Base-by-base conservation (phyloP, 2,113 vertebrate species). In the Pelobates fuscus region DNA sequence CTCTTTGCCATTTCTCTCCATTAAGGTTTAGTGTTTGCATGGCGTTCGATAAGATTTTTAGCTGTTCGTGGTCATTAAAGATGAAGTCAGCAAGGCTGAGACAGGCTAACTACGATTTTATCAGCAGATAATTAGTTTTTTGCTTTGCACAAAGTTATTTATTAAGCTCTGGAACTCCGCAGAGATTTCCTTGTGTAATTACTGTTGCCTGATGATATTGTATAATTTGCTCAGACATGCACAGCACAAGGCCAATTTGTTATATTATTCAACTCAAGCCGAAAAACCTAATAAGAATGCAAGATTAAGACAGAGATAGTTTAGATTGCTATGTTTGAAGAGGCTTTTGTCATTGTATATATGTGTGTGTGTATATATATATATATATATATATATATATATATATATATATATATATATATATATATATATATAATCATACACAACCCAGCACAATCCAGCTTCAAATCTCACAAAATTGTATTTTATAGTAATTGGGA, bases 51-150 rank as follows among this genome's bases (percentile, higher is more conserved):
- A 67, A 69, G 55, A 73, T 79, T 43, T 62, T 58, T 44, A 25
- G 44, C 62, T 18, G 44, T 30, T 77, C 18, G 43, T 29, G 58
- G 68, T 69, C 75, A 71, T 77, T 79, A 78, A 68, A 46, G 73
- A 79, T 58, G 57, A 58, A 73, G 68, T 81, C 77, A 79, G 68
- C 69, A 77, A 76, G 72, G 72, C 77, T 49, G 46, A 62, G 58
- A 32, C 60, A 30, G 37, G 44, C 77, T 71, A 65, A 72, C 71
- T 59, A 72, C 70, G 61, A 75, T 70, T 78, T 78, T 77, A 75
- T 79, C 72, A 78, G 77, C 72, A 77, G 72, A 77, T 81, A 81
- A 81, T 79, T 81, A 77, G 70, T 72, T 71, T 71, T 66, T 71
- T 52, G 27, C 30, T 71, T 72, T 73, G 70, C 64, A 63, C 70